Conservation (phyloP, 2,113 vertebrate species). For the Pimephales promelas region DNA sequence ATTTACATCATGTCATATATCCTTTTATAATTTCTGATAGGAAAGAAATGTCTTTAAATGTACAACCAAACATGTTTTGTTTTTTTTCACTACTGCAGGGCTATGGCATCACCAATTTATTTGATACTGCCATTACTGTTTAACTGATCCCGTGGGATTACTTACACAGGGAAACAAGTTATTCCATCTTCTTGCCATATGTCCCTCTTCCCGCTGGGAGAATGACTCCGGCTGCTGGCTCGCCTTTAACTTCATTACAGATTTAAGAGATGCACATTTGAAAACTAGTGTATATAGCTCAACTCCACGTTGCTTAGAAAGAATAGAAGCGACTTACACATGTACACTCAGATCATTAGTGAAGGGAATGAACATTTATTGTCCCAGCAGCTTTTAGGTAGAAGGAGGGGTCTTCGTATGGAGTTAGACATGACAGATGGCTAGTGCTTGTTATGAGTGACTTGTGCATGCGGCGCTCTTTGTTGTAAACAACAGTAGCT, state of each 20-base stretch:
- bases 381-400: conserved; percentile 30
- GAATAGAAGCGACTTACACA: background rate
- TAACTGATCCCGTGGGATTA: conserved; percentile 69
- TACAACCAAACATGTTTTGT: background rate
- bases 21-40: background rate
- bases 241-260: conserved; percentile 59
- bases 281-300: conserved; percentile 50
- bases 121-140: conserved; percentile 67
- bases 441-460: conserved; percentile 46
- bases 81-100: conserved; percentile 61
- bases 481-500: conserved; percentile 36
- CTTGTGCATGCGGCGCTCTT: conserved; percentile 6
- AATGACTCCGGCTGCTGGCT: conserved; percentile 56
- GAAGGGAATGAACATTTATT: conserved; percentile 22
- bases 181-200: conserved; percentile 71
- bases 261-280: conserved; percentile 55
- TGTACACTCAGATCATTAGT: conserved; percentile 43
- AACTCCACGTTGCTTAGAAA: conserved; percentile 14
- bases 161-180: conserved; percentile 69
- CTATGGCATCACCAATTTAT: conserved; percentile 62
- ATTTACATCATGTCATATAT: background rate
- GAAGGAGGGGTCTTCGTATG: conserved; percentile 1
- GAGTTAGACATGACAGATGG: conserved; percentile 26
- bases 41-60: background rate
- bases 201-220: conserved; percentile 62